Evolutionary conservation across 2,888 invertebrate species (phyloP).

Genomic region (Lycocerus yunnanus): DNA sequence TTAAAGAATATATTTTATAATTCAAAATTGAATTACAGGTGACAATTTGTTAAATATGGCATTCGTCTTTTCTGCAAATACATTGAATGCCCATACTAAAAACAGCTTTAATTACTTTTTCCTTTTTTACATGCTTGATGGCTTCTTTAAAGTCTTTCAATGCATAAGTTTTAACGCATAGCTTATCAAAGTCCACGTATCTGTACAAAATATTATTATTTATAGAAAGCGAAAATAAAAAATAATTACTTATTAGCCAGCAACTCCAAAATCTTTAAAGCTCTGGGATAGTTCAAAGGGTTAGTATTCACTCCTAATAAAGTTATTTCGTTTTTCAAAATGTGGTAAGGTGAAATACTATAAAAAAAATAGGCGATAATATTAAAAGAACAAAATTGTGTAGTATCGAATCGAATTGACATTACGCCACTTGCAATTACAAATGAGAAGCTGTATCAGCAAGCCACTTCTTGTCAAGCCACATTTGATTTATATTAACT

Average conservation of each 20-base stretch:
- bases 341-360: conserved; percentile 62
- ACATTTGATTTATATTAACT: no score
- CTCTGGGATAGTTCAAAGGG: conserved; percentile 68
- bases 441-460: no score
- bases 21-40: neutral
- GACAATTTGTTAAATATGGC: neutral
- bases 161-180: conserved; percentile 63
- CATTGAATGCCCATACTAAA: conserved; percentile 48
- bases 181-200: conserved; percentile 64
- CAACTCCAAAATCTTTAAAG: conserved; percentile 61
- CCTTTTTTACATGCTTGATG: conserved; percentile 59
- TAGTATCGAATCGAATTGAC: no score
- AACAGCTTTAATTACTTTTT: conserved; percentile 64
- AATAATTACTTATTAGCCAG: neutral
- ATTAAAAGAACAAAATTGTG: no score
- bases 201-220: conserved; percentile 46
- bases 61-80: neutral
- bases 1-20: neutral
- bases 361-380: no score
- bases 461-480: no score
- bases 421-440: no score
- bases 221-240: neutral
- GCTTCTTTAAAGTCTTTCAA: conserved; percentile 62
- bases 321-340: conserved; percentile 67
- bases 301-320: conserved; percentile 70